Percentiles rank a stretch among this genome's conserved stretches.
phyloP scores from a whole-genome alignment of 2,888 invertebrate species.

The Mythimna impura region DNA sequence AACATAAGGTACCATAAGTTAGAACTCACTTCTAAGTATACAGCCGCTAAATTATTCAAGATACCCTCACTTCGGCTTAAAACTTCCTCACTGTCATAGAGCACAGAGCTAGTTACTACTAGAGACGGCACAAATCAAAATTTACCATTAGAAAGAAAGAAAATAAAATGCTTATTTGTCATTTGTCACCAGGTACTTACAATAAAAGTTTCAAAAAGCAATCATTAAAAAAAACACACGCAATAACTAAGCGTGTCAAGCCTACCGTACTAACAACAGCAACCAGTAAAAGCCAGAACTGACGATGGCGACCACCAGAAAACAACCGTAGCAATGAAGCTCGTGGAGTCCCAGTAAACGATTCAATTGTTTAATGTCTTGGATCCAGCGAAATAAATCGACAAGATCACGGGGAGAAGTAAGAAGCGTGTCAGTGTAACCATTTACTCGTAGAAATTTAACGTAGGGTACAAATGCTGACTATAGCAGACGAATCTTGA shows the following conservation, averaged over 20 bases:
- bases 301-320: neutral
- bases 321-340: neutral
- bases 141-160: neutral
- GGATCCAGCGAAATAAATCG: neutral
- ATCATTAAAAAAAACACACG: too few relatives aligned
- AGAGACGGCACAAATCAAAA: neutral
- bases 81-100: constrained; percentile 61
- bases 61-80: constrained; percentile 69
- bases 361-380: neutral
- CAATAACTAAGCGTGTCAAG: neutral
- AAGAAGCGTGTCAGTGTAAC: too few relatives aligned
- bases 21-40: constrained; percentile 60
- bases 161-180: neutral
- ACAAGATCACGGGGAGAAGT: too few relatives aligned
- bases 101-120: neutral
- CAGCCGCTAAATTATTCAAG: constrained; percentile 71
- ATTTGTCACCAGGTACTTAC: too few relatives aligned
- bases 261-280: neutral
- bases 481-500: neutral
- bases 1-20: constrained; percentile 55
- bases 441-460: too few relatives aligned
- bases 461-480: neutral
- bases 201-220: too few relatives aligned
- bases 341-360: neutral
- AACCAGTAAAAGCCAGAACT: neutral